These are phyloP conservation scores for Drosophila paramelanica DNA, from an alignment of 2,888 invertebrate species.

Conservation along the genomic window DNA sequence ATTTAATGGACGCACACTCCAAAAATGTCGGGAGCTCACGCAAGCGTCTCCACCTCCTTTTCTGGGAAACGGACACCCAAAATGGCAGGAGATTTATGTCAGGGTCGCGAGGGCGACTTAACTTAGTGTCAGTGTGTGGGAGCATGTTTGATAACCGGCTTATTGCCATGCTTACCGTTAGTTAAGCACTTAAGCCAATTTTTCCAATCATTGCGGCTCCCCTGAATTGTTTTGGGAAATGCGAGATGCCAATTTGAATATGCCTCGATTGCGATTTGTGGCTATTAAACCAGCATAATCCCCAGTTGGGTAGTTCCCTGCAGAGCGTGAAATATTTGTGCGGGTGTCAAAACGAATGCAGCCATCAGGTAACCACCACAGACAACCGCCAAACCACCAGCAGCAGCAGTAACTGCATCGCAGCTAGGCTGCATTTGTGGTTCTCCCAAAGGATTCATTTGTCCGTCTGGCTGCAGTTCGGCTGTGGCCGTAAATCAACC, in stretches of 20 bases:
- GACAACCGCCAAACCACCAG: conserved; percentile 10
- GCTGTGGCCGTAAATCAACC: conserved; percentile 57
- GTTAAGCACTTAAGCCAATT: conserved; percentile 62
- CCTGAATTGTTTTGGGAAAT: conserved; percentile 5
- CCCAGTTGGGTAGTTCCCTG: conserved; percentile 14
- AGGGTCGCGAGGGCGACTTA: conserved; percentile 10
- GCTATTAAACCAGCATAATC: conserved; percentile 24
- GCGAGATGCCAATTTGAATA: conserved; percentile 42
- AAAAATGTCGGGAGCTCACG: conserved; percentile 55
- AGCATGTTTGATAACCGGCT: conserved; percentile 35
- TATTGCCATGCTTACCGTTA: conserved; percentile 61
- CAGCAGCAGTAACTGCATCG: conserved; percentile 20
- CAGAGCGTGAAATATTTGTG: conserved; percentile 35
- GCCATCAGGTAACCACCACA: conserved; percentile 17
- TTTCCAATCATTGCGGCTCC: conserved; percentile 48
- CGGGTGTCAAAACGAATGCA: conserved; percentile 32
- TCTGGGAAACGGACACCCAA: conserved; percentile 27
- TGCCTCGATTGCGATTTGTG: conserved; percentile 6
- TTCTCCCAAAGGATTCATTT: not conserved
- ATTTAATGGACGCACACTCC: conserved; percentile 46
- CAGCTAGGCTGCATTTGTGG: conserved; percentile 22
- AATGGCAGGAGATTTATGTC: conserved; percentile 42
- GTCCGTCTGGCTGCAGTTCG: not conserved
- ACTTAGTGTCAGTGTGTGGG: not conserved
- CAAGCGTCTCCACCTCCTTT: conserved; percentile 29